Evolutionary conservation across 2,113 vertebrate genomes (phyloP).

Genomic region (Scolopax mira): DNA sequence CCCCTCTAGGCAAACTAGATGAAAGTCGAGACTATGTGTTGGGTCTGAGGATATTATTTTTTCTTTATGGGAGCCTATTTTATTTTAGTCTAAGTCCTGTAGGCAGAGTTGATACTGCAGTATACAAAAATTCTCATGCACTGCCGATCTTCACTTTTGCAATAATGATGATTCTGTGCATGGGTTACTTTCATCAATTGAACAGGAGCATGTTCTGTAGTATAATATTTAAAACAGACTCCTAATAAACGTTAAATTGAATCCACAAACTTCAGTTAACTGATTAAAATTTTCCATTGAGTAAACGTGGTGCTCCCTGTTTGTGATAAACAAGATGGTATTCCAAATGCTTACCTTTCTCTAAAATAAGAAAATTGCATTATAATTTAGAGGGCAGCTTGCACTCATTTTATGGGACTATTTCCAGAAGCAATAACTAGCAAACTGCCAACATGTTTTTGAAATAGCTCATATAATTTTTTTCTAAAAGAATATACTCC

Average conservation of each 20-base stretch:
- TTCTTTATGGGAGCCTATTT: not conserved
- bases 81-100: not conserved
- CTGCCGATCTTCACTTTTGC: not conserved
- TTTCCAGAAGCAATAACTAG: conserved; percentile 43
- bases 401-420: conserved; percentile 13
- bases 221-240: not conserved
- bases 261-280: not conserved
- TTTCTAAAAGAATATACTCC: conserved; percentile 7
- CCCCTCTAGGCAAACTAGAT: not conserved
- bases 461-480: conserved; percentile 18
- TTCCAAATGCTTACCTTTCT: conserved; percentile 18
- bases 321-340: not conserved
- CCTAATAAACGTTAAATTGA: not conserved
- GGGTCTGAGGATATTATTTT: not conserved
- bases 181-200: not conserved
- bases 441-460: conserved; percentile 5
- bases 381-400: conserved; percentile 47
- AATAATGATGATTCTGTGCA: not conserved
- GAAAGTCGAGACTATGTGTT: not conserved
- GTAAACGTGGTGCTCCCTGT: not conserved
- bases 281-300: conserved; percentile 6
- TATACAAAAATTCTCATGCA: not conserved
- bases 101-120: not conserved
- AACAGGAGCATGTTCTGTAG: not conserved
- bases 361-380: conserved; percentile 41